phyloP scores from a whole-genome alignment of 2,888 invertebrate species.

The Amphipoea oculea region DNA sequence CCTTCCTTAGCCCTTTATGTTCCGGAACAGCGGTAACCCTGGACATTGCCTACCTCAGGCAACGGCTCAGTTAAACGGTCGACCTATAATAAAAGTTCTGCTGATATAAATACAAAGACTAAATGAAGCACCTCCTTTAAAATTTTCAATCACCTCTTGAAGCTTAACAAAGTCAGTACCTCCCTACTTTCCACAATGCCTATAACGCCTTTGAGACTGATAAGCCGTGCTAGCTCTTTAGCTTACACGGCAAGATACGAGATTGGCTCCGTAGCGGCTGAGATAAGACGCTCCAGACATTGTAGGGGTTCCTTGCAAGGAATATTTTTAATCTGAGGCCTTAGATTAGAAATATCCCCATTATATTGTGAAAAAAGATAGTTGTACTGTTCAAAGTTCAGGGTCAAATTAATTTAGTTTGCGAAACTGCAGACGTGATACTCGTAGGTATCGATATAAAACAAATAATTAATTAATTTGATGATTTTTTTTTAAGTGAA shows the following conservation, averaged over 20 bases:
- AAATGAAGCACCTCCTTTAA: slow-evolving; percentile 2
- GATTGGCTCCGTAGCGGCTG: slow-evolving; percentile 29
- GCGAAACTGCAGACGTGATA: too few species aligned
- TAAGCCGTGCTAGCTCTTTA: slow-evolving; percentile 31
- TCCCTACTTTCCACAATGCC: background rate
- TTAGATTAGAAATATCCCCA: background rate
- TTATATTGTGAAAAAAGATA: background rate
- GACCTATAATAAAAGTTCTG: background rate
- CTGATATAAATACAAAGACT: background rate
- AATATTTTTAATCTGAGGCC: slow-evolving; percentile 24
- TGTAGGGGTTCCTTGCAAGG: slow-evolving; percentile 12
- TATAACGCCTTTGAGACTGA: slow-evolving; percentile 35
- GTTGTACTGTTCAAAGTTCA: background rate
- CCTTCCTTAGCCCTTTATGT: too few species aligned
- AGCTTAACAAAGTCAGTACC: slow-evolving; percentile 19
- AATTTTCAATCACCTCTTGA: slow-evolving; percentile 26
- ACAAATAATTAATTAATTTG: too few species aligned
- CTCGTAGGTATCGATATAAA: too few species aligned
- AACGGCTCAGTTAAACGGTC: too few species aligned
- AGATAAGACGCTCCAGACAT: slow-evolving; percentile 36
- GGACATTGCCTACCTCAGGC: too few species aligned
- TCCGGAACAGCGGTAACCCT: too few species aligned
- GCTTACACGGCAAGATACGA: slow-evolving; percentile 31
- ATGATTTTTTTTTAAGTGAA: too few species aligned
- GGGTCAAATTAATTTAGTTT: too few species aligned